Percentiles rank a stretch among this genome's conserved stretches.
Evolutionary conservation across 2,888 invertebrate genomes (phyloP).

Genomic region (Erpobdella octoculata): DNA sequence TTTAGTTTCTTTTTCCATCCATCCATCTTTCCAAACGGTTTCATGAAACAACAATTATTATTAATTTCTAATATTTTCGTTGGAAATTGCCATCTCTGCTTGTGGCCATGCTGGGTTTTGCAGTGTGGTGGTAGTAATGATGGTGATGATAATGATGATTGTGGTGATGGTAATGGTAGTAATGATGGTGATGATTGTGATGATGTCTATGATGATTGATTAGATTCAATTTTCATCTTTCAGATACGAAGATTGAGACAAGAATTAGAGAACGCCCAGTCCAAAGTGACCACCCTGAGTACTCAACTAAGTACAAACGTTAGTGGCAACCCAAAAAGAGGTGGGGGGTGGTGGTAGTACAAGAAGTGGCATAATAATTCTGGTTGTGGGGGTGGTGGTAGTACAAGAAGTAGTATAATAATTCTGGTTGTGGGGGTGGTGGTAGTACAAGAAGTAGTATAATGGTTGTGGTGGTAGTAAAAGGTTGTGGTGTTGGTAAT

Average conservation of each 20-base stretch:
- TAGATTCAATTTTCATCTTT: too few species aligned
- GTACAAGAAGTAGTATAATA: too few species aligned
- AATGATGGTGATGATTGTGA: not conserved
- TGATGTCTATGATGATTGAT: not conserved
- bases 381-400: too few species aligned
- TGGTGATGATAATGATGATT: not conserved
- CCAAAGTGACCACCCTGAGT: slow-evolving; percentile 87
- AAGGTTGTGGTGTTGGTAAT: too few species aligned
- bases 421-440: too few species aligned
- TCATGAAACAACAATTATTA: too few species aligned
- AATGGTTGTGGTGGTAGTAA: too few species aligned
- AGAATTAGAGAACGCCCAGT: slow-evolving; percentile 84
- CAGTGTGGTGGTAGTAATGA: not conserved
- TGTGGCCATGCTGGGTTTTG: too few species aligned
- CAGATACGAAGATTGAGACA: slow-evolving; percentile 77
- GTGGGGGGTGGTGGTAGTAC: too few species aligned
- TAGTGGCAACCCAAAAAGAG: too few species aligned
- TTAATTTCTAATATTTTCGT: not conserved
- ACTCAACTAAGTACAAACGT: slow-evolving; percentile 94
- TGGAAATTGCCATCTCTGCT: not conserved
- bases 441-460: too few species aligned
- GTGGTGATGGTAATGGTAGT: not conserved
- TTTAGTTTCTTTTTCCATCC: not conserved
- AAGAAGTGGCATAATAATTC: too few species aligned
- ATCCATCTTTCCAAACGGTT: not conserved